phyloP scores from a whole-genome alignment of 2,113 vertebrate species.

The Rostratula benghalensis region DNA sequence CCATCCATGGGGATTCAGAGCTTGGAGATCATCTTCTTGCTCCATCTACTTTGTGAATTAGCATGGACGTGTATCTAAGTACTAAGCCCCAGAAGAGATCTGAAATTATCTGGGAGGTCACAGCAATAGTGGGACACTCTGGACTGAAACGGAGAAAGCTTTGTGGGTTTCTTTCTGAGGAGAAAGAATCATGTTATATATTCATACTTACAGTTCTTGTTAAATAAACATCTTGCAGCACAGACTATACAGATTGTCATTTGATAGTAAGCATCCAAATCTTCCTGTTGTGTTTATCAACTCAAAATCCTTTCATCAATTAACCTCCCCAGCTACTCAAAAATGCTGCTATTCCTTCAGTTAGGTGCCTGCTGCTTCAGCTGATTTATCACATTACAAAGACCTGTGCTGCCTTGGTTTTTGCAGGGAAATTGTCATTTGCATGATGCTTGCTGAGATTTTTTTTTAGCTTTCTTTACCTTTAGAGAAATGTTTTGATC shows the following conservation, averaged over 20 bases:
- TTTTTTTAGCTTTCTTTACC: not conserved
- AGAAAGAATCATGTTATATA: not conserved
- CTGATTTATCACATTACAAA: slow-evolving; percentile 59
- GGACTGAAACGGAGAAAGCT: not conserved
- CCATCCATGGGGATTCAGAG: not conserved
- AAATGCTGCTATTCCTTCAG: slow-evolving; percentile 37
- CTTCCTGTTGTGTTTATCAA: slow-evolving; percentile 50
- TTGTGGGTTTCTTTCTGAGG: not conserved
- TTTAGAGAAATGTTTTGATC: slow-evolving; percentile 33
- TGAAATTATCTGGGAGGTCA: not conserved
- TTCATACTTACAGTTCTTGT: not conserved
- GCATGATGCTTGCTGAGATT: slow-evolving; percentile 19
- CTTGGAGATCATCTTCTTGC: slow-evolving; percentile 3
- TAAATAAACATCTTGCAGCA: slow-evolving; percentile 29
- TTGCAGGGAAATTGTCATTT: slow-evolving; percentile 46
- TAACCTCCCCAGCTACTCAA: slow-evolving; percentile 53
- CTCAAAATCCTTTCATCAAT: slow-evolving; percentile 47
- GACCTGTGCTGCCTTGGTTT: not conserved
- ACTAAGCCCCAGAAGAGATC: not conserved
- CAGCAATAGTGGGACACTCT: not conserved
- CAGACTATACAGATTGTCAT: not conserved
- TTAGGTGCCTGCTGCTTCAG: slow-evolving; percentile 45
- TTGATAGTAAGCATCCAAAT: slow-evolving; percentile 14
- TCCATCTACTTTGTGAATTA: slow-evolving; percentile 28
- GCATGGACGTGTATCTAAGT: not conserved